Base-by-base conservation (phyloP, 2,797 vertebrate species). In the Anomalospiza imberbis region DNA sequence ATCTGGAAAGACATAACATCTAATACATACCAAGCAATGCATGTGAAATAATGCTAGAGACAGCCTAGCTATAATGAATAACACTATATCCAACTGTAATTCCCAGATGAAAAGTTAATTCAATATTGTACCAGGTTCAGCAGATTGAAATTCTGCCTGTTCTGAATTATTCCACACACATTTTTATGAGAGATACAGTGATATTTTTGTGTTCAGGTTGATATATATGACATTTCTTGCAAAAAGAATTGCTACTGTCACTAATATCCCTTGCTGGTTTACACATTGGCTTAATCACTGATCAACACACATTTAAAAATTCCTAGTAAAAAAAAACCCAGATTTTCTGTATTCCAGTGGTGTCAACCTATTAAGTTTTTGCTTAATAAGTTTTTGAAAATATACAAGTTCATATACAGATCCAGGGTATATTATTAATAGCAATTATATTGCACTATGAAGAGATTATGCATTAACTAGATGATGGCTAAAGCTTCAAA, bases 21-120 rank as follows among this genome's bases (percentile, higher is more conserved):
- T 58, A 83, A 51, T 68, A 76, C 8, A 45, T 51, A 66, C 25
- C 42, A 93, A 73, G 15, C 12, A 92, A 88, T 44, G 15, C 20
- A 63, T 1, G 1, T 79, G n/a, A 94, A 80, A 54, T 85, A 67
- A 85, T 68, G 73, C 29, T 73, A 70, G 32, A 91, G 77, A 81
- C 42, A 74, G 7, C 48, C 53, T 58, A 34, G n/a, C 32, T 85
- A 7, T 79, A 91, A 91, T 88, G 68, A 93, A 60, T 95, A 77
- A 84, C 34, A 70, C 67, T 88, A 47, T 71, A 91, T 40, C 6
- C 42, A 62, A 79, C 60, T 17, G 57, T 67, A 85, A 79, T 81
- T 93, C 58, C 53, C 76, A 83, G 36, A 72, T 32, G 50, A 87
- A 91, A 73, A 93, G 32, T 14, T 94, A 92, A 70, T 88, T 94